Conservation (phyloP, 2,888 invertebrate species). For the Pinctada fucata region DNA sequence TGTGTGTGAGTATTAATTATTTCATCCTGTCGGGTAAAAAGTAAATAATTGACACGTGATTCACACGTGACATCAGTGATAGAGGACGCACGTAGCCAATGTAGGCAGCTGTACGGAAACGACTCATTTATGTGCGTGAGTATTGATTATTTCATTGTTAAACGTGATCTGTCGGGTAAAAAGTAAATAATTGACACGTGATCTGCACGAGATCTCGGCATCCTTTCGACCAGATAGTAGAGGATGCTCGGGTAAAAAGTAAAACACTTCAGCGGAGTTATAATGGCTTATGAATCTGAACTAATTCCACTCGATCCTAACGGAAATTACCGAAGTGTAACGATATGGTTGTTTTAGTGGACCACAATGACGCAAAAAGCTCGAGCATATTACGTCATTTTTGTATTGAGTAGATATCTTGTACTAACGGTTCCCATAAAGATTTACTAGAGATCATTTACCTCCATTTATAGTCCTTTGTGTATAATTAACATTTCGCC, state of each 20-base stretch:
- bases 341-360: no score
- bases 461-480: no score
- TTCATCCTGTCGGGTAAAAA: background rate
- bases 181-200: background rate
- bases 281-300: no score
- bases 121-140: constrained; percentile 64
- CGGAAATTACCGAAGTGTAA: no score
- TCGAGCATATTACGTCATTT: no score
- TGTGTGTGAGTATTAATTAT: constrained; percentile 57
- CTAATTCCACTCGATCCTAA: no score
- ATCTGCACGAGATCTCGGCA: background rate
- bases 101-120: constrained; percentile 55
- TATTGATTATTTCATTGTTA: constrained; percentile 1
- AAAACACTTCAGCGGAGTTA: no score
- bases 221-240: constrained; percentile 11
- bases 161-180: background rate
- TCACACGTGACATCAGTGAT: constrained; percentile 1
- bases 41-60: background rate
- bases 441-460: no score
- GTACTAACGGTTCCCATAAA: no score
- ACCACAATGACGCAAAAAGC: no score
- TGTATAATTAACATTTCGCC: no score
- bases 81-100: constrained; percentile 54
- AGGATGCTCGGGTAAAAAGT: constrained; percentile 43
- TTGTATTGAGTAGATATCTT: no score